phyloP scores from a whole-genome alignment of 2,888 invertebrate species.

The Caradrina kadenii region DNA sequence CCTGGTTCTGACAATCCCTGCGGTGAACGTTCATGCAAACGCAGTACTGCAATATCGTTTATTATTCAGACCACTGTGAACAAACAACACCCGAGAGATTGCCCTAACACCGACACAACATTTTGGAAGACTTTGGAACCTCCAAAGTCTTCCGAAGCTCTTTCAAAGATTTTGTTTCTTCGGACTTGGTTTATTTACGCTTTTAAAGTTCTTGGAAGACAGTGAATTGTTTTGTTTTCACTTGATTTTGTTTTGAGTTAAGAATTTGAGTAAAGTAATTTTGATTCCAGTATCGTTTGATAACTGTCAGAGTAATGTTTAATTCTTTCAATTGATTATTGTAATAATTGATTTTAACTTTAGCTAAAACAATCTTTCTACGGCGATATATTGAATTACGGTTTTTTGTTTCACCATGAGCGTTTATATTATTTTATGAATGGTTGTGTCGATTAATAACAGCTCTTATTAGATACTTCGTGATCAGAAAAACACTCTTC shows the following conservation, averaged over 20 bases:
- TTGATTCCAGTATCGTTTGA: constrained; percentile 21
- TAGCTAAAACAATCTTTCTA: background rate
- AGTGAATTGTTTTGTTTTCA: constrained; percentile 47
- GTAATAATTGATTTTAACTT: constrained; percentile 13
- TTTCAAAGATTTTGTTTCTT: constrained; percentile 45
- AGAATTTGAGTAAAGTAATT: constrained; percentile 39
- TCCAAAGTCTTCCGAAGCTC: constrained; percentile 40
- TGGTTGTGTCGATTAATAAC: no score
- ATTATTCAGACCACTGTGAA: constrained; percentile 57
- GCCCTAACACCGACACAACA: constrained; percentile 45
- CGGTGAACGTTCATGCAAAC: constrained; percentile 48
- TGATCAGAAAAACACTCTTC: background rate
- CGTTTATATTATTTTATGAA: no score
- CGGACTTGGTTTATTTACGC: constrained; percentile 41
- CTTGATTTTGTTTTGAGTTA: constrained; percentile 44
- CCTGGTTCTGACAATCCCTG: constrained; percentile 42
- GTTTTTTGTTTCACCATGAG: background rate
- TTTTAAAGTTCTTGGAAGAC: constrained; percentile 44
- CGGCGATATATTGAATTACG: background rate
- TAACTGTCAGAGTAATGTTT: constrained; percentile 31
- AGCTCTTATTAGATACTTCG: no score
- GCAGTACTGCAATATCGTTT: constrained; percentile 59
- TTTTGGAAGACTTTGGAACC: constrained; percentile 40
- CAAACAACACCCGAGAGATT: constrained; percentile 59
- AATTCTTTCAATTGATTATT: constrained; percentile 26